A percentile compares a stretch with the other conserved stretches of the same genome.
Conservation (phyloP, 1,140 invertebrate genomes). For the Nixonia krombeini region DNA sequence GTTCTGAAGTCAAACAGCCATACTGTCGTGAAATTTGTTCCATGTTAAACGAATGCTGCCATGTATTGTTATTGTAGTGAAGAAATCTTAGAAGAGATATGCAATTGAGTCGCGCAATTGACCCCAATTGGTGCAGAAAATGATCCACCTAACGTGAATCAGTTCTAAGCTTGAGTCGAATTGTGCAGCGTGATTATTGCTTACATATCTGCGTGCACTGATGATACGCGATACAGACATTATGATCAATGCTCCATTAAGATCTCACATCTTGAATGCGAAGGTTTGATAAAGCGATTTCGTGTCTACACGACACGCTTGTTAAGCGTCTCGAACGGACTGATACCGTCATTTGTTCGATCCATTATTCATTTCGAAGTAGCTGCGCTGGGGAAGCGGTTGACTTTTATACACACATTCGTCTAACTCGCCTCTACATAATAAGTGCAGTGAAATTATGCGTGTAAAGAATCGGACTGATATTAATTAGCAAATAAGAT, state of each 20-base stretch:
- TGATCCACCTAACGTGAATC: too few species aligned
- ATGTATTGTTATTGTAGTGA: too few species aligned
- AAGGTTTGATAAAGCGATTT: constrained; percentile 50
- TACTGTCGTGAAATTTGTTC: too few species aligned
- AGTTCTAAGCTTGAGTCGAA: too few species aligned
- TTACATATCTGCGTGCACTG: too few species aligned
- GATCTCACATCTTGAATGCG: constrained; percentile 35
- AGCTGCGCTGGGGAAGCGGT: constrained; percentile 18
- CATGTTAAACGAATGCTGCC: too few species aligned
- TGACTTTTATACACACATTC: constrained; percentile 30
- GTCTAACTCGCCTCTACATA: constrained; percentile 7
- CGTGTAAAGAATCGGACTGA: not conserved
- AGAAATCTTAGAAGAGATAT: too few species aligned
- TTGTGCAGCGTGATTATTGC: too few species aligned
- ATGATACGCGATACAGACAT: too few species aligned
- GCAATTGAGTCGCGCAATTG: too few species aligned
- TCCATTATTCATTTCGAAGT: constrained; percentile 49
- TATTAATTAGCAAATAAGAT: not conserved
- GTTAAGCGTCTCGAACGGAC: constrained; percentile 40
- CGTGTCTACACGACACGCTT: constrained; percentile 46
- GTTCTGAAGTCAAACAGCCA: too few species aligned
- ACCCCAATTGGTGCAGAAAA: too few species aligned
- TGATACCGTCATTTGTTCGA: constrained; percentile 50
- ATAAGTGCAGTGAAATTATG: constrained; percentile 4
- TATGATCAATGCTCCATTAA: constrained; percentile 40